Evolutionary conservation across 2,797 vertebrate species (phyloP).

Genomic region (Nannoperca australis): DNA sequence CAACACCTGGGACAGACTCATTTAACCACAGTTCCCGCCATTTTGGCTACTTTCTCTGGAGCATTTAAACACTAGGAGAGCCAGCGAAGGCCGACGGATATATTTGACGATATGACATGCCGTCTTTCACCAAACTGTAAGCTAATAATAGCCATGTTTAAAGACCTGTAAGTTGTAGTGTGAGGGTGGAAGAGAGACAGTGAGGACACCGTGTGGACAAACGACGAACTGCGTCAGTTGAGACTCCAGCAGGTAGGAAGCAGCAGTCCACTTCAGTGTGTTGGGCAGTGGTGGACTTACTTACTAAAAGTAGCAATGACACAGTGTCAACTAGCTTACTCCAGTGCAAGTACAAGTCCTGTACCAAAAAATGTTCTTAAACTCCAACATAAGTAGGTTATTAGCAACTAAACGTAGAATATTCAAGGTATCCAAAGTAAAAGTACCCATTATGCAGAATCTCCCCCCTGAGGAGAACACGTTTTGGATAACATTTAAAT

Average conservation of each 20-base stretch:
- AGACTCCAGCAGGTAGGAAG: background rate
- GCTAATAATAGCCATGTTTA: too few relatives aligned
- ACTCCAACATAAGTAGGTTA: background rate
- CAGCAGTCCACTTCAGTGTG: background rate
- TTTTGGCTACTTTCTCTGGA: background rate
- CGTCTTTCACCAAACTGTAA: background rate
- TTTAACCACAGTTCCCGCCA: background rate
- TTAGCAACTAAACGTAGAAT: background rate
- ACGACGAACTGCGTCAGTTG: slow-evolving; percentile 2
- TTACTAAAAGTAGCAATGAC: too few relatives aligned
- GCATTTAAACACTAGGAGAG: background rate
- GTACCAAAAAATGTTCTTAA: background rate
- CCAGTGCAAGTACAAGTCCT: background rate
- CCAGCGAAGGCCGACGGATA: accelerated
- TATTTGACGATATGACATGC: background rate
- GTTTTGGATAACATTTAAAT: background rate
- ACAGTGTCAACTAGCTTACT: background rate
- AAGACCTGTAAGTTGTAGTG: background rate
- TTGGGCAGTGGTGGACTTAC: too few relatives aligned
- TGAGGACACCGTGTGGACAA: slow-evolving; percentile 51
- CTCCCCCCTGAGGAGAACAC: background rate
- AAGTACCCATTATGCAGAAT: background rate
- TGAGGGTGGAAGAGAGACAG: background rate
- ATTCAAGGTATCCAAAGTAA: background rate
- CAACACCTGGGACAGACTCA: slow-evolving; percentile 38